These are phyloP conservation scores for Scelioninae gen. 1 DNA, from an alignment of 2,888 invertebrate genomes.

Conservation along the genomic window DNA sequence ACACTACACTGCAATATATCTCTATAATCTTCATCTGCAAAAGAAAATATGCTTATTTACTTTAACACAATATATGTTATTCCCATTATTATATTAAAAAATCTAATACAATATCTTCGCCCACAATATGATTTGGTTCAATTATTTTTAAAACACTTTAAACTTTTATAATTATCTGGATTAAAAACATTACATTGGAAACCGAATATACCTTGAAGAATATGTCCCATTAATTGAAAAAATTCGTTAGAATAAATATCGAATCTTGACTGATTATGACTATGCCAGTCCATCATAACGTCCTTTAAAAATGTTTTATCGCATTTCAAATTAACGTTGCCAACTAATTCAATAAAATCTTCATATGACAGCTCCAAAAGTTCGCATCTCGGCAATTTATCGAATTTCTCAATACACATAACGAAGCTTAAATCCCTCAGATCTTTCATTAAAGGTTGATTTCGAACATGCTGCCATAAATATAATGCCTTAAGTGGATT, in stretches of 20 bases:
- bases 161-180: not conserved
- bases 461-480: conserved; percentile 53
- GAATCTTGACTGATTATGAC: not conserved
- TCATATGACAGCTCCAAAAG: conserved; percentile 37
- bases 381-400: conserved; percentile 22
- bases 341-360: conserved; percentile 45
- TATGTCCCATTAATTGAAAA: not conserved
- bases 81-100: too few species aligned
- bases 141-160: too few species aligned
- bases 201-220: conserved; percentile 15
- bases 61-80: too few species aligned
- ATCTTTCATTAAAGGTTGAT: conserved; percentile 54
- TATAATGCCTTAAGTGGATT: conserved; percentile 34
- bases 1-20: conserved; percentile 43
- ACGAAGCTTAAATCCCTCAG: conserved; percentile 50
- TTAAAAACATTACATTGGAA: not conserved
- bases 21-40: conserved; percentile 29
- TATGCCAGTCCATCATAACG: conserved; percentile 28
- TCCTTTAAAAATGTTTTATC: conserved; percentile 27
- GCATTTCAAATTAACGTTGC: conserved; percentile 54
- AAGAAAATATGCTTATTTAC: not conserved
- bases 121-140: too few species aligned
- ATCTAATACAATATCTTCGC: too few species aligned
- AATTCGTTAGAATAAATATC: not conserved
- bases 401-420: conserved; percentile 50